Evolutionary conservation across 2,888 invertebrate genomes (phyloP).

Genomic region (Ceriagrion tenellum): DNA sequence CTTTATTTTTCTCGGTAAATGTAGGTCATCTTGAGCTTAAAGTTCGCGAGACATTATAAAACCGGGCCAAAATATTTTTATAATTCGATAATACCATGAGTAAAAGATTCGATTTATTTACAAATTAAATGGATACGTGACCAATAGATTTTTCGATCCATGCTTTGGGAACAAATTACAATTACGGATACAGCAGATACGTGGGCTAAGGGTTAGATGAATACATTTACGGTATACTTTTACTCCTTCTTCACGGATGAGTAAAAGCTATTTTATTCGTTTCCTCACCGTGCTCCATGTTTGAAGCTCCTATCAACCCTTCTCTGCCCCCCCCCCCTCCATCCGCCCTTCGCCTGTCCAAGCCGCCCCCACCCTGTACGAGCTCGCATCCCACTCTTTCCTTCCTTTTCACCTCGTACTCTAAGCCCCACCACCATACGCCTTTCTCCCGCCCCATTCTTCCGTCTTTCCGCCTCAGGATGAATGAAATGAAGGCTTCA

Average conservation of each 20-base stretch:
- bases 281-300: background rate
- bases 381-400: background rate
- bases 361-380: background rate
- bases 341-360: background rate
- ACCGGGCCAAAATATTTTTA: no score
- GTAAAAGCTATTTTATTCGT: background rate
- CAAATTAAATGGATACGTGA: no score
- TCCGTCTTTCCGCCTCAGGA: background rate
- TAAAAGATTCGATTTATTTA: no score
- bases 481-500: slow-evolving; percentile 44
- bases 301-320: background rate
- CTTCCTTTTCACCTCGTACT: background rate
- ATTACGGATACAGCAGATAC: no score
- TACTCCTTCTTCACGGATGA: background rate
- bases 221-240: background rate
- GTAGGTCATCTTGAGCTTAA: no score
- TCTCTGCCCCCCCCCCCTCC: no score
- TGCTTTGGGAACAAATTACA: no score
- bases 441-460: background rate
- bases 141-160: no score
- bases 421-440: background rate
- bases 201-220: no score
- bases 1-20: background rate
- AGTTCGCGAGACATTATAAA: no score
- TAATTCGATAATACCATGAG: no score